Evolutionary conservation across 2,888 invertebrate genomes (phyloP).

Genomic region (Aplocera efformata): DNA sequence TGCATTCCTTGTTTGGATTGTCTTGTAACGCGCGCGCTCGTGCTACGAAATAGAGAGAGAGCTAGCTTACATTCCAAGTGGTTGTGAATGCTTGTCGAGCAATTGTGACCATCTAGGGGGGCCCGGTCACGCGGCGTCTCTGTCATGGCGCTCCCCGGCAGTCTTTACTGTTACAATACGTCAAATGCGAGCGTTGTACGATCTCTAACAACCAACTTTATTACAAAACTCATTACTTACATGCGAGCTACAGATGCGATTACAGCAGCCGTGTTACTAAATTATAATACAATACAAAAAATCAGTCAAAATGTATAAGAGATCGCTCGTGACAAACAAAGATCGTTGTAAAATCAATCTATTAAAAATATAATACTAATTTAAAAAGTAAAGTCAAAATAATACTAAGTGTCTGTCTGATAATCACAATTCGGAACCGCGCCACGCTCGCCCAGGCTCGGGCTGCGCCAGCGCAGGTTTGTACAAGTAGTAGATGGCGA

Average conservation of each 20-base stretch:
- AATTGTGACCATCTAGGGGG: no score
- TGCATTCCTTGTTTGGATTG: no score
- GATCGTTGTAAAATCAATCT: conserved; percentile 46
- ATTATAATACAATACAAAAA: conserved; percentile 39
- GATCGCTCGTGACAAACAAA: conserved; percentile 48
- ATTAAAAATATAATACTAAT: conserved; percentile 44
- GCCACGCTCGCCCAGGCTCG: no score
- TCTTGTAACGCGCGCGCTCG: no score
- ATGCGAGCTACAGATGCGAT: conserved; percentile 28
- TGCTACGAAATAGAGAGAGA: no score
- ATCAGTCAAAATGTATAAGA: conserved; percentile 64
- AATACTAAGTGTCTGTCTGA: conserved; percentile 38
- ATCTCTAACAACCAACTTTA: conserved; percentile 32
- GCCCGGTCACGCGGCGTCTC: no score
- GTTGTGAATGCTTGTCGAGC: no score
- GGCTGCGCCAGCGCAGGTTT: no score
- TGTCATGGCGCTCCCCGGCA: conserved; percentile 24
- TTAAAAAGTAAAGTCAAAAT: conserved; percentile 33
- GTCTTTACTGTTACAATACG: conserved; percentile 33
- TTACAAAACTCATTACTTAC: conserved; percentile 48
- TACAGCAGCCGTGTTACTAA: conserved; percentile 36
- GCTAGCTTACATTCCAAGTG: no score
- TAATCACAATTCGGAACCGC: conserved; percentile 28
- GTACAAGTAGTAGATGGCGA: no score
- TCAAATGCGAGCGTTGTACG: conserved; percentile 29